These are phyloP conservation scores for Strigamia maritima DNA, from an alignment of 2,888 invertebrate genomes.

Conservation along the genomic window DNA sequence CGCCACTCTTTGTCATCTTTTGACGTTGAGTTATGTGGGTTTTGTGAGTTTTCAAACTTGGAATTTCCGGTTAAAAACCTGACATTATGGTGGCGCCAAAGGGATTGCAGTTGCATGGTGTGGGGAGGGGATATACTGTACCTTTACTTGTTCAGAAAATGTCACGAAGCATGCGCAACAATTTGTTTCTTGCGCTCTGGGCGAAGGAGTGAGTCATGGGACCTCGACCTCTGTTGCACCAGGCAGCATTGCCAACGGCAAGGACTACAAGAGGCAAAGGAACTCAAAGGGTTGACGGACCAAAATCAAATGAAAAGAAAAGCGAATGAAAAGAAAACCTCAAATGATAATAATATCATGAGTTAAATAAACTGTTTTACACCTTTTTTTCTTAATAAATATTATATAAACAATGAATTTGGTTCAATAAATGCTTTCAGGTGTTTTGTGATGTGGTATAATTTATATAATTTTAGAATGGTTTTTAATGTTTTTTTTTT, in stretches of 20 bases:
- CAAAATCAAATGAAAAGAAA: constrained; percentile 22
- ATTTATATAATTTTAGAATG: too few species aligned
- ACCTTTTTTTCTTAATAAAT: not conserved
- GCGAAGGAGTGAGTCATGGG: constrained; percentile 25
- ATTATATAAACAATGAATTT: too few species aligned
- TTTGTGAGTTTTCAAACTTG: not conserved
- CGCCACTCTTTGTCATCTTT: not conserved
- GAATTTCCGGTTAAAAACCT: constrained; percentile 27
- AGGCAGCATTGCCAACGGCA: constrained; percentile 18
- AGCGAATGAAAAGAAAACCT: not conserved
- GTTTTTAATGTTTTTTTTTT: too few species aligned
- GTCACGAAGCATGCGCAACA: constrained; percentile 14
- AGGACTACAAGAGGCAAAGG: constrained; percentile 26
- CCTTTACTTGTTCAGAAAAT: not conserved
- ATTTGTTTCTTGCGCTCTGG: not conserved
- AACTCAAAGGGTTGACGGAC: constrained; percentile 29
- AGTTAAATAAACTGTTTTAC: not conserved
- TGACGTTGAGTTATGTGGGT: constrained; percentile 6
- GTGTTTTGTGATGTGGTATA: too few species aligned
- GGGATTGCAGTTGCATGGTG: not conserved
- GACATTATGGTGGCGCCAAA: constrained; percentile 9
- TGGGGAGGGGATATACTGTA: not conserved
- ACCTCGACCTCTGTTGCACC: constrained; percentile 22
- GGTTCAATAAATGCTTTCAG: too few species aligned
- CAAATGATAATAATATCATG: constrained; percentile 4